Conservation (phyloP, 35 echinoderm and acorn worm species). For the Acanthaster planci region DNA sequence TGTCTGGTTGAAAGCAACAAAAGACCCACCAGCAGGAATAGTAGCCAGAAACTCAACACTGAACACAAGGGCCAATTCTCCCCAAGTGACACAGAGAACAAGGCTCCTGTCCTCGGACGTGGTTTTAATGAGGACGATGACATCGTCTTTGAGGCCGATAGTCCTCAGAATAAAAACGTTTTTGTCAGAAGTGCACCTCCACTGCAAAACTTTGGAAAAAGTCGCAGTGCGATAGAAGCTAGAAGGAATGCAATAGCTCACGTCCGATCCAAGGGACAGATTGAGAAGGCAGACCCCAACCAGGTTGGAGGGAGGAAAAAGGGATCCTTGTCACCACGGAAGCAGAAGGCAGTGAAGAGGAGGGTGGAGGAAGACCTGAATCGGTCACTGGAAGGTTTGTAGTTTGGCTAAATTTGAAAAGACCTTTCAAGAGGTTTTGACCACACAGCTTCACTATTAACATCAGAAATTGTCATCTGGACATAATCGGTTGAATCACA, state of each 20-base stretch:
- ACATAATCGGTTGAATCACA: too few relatives aligned
- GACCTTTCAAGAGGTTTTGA: too few relatives aligned
- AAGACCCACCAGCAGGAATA: not conserved
- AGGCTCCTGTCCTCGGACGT: not conserved
- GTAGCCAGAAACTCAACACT: not conserved
- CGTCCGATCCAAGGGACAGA: conserved; percentile 67
- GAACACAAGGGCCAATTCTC: not conserved
- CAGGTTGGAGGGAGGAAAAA: conserved; percentile 44
- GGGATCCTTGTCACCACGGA: conserved; percentile 21
- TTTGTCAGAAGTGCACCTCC: conserved; percentile 5
- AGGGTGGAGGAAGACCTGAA: conserved; percentile 63
- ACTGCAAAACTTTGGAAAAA: not conserved
- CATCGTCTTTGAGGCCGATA: conserved; percentile 12
- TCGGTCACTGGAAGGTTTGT: not conserved
- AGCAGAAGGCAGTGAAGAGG: conserved; percentile 51
- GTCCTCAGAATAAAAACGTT: not conserved
- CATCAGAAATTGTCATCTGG: too few relatives aligned
- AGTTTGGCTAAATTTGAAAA: not conserved
- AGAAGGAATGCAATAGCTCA: conserved; percentile 52
- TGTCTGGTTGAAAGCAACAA: conserved; percentile 2
- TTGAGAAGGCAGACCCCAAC: conserved; percentile 78
- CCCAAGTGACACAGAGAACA: conserved; percentile 29
- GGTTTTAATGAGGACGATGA: conserved; percentile 14
- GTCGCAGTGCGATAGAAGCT: conserved; percentile 25
- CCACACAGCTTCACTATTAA: too few relatives aligned